phyloP scores from a whole-genome alignment of 2,113 vertebrate species.

The Seriola aureovittata region DNA sequence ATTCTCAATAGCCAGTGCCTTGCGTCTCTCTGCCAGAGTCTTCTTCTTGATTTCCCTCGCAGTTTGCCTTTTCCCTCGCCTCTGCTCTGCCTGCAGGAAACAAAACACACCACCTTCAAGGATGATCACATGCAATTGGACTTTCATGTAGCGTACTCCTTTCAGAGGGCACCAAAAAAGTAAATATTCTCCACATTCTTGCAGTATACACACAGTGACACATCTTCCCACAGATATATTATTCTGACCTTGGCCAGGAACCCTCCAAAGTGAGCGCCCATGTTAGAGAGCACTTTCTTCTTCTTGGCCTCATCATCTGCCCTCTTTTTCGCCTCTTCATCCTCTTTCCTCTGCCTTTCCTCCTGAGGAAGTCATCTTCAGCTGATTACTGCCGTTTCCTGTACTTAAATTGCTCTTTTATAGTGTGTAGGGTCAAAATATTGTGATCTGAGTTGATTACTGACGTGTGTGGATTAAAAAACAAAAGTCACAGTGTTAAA shows the following conservation, averaged over 20 bases:
- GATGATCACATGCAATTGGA: background rate
- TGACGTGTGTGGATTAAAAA: background rate
- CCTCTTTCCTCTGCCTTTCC: slow-evolving; percentile 95
- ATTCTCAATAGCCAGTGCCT: slow-evolving; percentile 85
- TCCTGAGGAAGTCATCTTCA: slow-evolving; percentile 82
- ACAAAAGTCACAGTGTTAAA: background rate
- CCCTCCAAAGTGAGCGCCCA: slow-evolving; percentile 96
- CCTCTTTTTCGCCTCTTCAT: slow-evolving; percentile 93
- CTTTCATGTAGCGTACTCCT: background rate
- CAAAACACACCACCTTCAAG: background rate
- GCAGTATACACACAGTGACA: background rate
- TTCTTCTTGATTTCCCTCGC: slow-evolving; percentile 91
- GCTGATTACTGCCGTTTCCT: background rate
- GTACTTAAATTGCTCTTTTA: slow-evolving; percentile 3
- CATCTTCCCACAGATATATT: background rate
- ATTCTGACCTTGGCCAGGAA: slow-evolving; percentile 93
- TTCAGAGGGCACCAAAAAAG: background rate
- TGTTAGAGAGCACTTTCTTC: slow-evolving; percentile 97
- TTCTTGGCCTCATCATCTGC: slow-evolving; percentile 97
- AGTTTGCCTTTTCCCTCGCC: slow-evolving; percentile 89
- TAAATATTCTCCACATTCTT: background rate
- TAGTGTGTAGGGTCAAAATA: too few relatives aligned
- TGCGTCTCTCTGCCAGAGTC: slow-evolving; percentile 87
- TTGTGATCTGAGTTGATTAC: background rate
- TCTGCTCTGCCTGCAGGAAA: slow-evolving; percentile 83